Evolutionary conservation across 2,797 vertebrate species (phyloP), one percentile per base, ranked within the genome.

Genomic region (Microtus californicus): DNA sequence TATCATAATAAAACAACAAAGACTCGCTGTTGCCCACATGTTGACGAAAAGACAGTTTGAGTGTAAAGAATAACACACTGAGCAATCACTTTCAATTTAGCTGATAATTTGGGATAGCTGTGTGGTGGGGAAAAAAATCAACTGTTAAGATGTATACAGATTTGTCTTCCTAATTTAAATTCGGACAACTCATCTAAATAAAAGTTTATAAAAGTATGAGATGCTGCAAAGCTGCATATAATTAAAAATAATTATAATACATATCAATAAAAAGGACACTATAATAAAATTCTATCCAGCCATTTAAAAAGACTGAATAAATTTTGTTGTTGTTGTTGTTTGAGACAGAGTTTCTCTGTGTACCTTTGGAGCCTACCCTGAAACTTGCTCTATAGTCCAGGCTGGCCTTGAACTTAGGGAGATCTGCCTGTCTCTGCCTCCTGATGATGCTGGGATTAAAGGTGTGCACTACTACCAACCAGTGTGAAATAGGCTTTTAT

Each of bases 81-180:
- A 74, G 87, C 14, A 31, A 63, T 7, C 43, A 43, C 17, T 86
- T 93, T 67, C 19, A 31, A 23, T 9, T 74, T 17, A 54, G 76
- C 69, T 27, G 51, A 59, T 76, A 73, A 89, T 82, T 79, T 87
- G 37, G 2, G n/a, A 51, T 48, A 78, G 40, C 21, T 15, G 40
- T 9, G 3, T 48, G 3, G 11, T 94, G 27, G 54, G 54, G 10
- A 1, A 1, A 27, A 40, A 74, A 77, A 63, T 54, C 5, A 51
- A 40, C 67, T 34, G 61, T 93, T 69, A 92, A 95, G 48, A 87
- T 59, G 3, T 78, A 29, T 51, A 34, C 37, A 92, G n/a, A 67
- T 89, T 89, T 73, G 5, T 82, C 67, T 92, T n/a, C 67, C 54
- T 79, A 89, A 95, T 59, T 95, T 82, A 90, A 93, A 48, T 65